Percentiles rank a stretch among this genome's conserved stretches.
phyloP scores from a whole-genome alignment of 2,888 invertebrate genomes.

The Trileptium ribeirensis region DNA sequence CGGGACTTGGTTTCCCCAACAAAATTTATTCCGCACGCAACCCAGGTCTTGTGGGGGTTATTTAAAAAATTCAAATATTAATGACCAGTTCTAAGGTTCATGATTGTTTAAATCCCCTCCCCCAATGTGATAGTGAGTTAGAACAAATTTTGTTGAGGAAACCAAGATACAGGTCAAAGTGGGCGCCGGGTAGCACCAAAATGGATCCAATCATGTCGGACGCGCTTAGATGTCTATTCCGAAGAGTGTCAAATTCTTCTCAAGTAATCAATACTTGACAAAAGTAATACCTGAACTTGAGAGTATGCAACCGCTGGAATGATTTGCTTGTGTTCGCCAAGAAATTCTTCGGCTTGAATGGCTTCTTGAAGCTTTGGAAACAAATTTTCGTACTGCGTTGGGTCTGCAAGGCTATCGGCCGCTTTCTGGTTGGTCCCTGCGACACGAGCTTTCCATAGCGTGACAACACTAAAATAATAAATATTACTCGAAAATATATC shows the following conservation, averaged over 20 bases:
- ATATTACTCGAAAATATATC: too few species aligned
- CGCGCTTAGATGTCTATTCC: too few species aligned
- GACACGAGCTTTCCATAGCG: constrained; percentile 24
- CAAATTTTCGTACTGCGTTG: constrained; percentile 86
- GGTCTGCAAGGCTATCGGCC: constrained; percentile 88
- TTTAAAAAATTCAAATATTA: too few species aligned
- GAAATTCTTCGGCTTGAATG: constrained; percentile 40
- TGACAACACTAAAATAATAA: constrained; percentile 21
- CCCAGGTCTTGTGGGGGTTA: too few species aligned
- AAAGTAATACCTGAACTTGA: constrained; percentile 36
- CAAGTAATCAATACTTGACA: too few species aligned
- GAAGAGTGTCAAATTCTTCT: background rate
- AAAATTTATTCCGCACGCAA: too few species aligned
- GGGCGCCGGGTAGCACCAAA: too few species aligned
- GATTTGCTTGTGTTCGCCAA: constrained; percentile 31
- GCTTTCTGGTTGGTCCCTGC: constrained; percentile 68
- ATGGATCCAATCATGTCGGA: too few species aligned
- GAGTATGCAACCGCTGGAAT: constrained; percentile 39
- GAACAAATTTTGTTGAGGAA: too few species aligned
- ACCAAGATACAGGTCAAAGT: too few species aligned
- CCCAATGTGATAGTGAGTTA: background rate
- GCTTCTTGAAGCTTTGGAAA: constrained; percentile 73
- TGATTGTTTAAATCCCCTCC: background rate
- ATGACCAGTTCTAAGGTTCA: too few species aligned
- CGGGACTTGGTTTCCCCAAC: too few species aligned